These are phyloP conservation scores for Cossypha niveicapilla DNA, from an alignment of 2,797 vertebrate species.

Conservation along the genomic window DNA sequence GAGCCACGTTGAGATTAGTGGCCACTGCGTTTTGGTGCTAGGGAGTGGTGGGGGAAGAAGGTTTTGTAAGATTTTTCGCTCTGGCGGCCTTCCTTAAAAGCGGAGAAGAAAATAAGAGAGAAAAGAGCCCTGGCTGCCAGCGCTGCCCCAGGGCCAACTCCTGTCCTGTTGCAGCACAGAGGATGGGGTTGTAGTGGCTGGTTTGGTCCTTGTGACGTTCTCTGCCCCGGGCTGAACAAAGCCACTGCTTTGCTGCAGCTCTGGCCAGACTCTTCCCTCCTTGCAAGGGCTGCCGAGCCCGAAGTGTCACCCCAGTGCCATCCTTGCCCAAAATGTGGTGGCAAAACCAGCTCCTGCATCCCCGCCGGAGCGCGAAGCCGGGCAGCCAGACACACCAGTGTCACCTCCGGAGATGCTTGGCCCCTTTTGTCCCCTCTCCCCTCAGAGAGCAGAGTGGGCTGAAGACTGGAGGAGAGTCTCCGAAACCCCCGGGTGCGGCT, in stretches of 20 bases:
- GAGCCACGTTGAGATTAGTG: conserved; percentile 5
- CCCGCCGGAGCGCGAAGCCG: not conserved
- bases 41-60: not conserved
- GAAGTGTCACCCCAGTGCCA: not conserved
- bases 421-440: not conserved
- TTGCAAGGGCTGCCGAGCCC: not conserved
- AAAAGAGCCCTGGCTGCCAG: not conserved
- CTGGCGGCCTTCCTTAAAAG: not conserved
- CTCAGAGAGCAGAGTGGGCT: not conserved
- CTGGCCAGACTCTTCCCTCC: not conserved
- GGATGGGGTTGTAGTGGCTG: rapidly evolving
- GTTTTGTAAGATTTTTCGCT: not conserved
- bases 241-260: not conserved
- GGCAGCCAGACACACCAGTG: not conserved
- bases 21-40: not conserved
- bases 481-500: conserved; percentile 15
- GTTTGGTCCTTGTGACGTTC: not conserved
- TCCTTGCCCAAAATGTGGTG: rapidly evolving
- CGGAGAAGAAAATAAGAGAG: not conserved
- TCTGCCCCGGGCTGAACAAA: not conserved
- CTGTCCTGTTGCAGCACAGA: not conserved
- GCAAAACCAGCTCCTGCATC: not conserved
- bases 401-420: not conserved
- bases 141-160: not conserved
- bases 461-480: not conserved